A percentile compares a stretch with the other conserved stretches of the same genome.
phyloP scores from a whole-genome alignment of 2,888 invertebrate genomes.

The Thereva nobilitata region DNA sequence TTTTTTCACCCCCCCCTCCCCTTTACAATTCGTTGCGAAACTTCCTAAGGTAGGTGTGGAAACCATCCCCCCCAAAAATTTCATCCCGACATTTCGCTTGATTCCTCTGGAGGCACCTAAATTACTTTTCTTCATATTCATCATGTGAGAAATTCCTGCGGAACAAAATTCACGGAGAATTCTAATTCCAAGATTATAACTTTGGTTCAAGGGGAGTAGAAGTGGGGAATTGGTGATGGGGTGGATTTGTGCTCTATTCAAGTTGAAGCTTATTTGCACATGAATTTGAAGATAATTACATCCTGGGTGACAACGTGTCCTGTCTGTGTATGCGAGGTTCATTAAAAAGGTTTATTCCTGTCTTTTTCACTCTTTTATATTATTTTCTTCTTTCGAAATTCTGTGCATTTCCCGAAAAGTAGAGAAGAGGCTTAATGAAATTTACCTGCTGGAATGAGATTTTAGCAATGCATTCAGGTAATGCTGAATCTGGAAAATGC shows the following conservation, averaged over 20 bases:
- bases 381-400: too few species aligned
- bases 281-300: constrained; percentile 14
- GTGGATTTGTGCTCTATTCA: neutral
- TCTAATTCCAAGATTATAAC: too few species aligned
- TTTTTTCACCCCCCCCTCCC: too few species aligned
- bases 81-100: neutral
- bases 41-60: neutral
- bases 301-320: neutral
- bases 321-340: neutral
- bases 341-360: neutral
- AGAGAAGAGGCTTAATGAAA: too few species aligned
- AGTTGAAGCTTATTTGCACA: constrained; percentile 7
- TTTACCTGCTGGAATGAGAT: too few species aligned
- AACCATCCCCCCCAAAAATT: neutral
- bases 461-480: too few species aligned
- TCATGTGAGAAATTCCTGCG: too few species aligned
- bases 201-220: too few species aligned
- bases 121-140: too few species aligned
- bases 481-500: too few species aligned
- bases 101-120: neutral
- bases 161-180: too few species aligned
- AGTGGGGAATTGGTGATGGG: neutral
- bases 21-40: too few species aligned
- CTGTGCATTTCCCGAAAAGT: neutral
- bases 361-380: neutral